These are phyloP conservation scores for Xenops minutus DNA, from an alignment of 2,797 vertebrate genomes.

Conservation along the genomic window DNA sequence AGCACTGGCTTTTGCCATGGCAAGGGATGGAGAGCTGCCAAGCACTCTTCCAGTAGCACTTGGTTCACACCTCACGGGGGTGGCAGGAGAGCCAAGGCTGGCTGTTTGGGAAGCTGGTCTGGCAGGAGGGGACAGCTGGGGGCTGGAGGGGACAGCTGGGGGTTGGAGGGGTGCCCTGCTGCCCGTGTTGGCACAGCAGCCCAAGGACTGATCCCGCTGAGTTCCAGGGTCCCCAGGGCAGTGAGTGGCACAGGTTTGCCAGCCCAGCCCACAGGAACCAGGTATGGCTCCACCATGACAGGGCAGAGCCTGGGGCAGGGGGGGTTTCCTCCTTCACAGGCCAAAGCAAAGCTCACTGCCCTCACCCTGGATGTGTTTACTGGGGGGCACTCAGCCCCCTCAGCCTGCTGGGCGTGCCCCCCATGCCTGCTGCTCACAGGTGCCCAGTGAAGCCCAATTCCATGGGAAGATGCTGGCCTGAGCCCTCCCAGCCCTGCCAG, in stretches of 20 bases:
- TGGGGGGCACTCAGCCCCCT: not conserved
- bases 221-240: not conserved
- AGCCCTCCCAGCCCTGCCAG: not conserved
- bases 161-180: not conserved
- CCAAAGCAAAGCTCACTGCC: not conserved
- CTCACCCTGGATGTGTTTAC: rapidly evolving
- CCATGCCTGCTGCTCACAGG: not conserved
- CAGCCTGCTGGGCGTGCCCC: not conserved
- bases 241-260: not conserved
- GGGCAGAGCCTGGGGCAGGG: not conserved
- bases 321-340: not conserved
- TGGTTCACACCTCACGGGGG: not conserved
- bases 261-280: not conserved
- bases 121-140: not conserved
- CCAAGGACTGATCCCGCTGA: not conserved
- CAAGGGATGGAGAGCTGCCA: not conserved
- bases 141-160: not conserved
- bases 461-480: not conserved
- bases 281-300: not conserved
- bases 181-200: not conserved
- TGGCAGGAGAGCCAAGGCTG: not conserved
- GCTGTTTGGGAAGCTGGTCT: not conserved
- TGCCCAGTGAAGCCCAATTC: not conserved
- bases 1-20: not conserved
- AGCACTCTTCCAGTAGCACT: rapidly evolving